These are phyloP conservation scores for Habroteleia sp. DNA, from an alignment of 2,888 invertebrate species.

Conservation along the genomic window DNA sequence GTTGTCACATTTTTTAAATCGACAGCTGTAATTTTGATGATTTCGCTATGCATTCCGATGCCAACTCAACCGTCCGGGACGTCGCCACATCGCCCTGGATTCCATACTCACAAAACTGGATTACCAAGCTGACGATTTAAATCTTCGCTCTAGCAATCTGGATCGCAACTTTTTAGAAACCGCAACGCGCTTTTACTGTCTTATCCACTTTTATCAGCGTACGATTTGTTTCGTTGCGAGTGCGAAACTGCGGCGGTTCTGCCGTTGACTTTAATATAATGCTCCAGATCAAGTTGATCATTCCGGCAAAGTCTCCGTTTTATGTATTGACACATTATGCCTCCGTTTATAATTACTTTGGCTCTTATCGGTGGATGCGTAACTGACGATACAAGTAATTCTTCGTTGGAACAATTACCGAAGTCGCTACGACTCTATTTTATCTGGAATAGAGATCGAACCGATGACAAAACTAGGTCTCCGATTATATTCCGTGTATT, in stretches of 20 bases:
- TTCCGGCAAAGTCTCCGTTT: too few species aligned
- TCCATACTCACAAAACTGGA: conserved; percentile 8
- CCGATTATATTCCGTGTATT: too few species aligned
- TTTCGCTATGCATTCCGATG: conserved; percentile 14
- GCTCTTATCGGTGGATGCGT: not conserved
- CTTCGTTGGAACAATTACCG: conserved; percentile 7
- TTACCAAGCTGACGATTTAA: conserved; percentile 6
- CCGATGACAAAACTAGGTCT: too few species aligned
- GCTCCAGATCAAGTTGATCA: not conserved
- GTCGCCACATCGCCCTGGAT: not conserved
- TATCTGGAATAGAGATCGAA: conserved; percentile 5
- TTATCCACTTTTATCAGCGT: conserved; percentile 4
- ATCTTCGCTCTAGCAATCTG: conserved; percentile 10
- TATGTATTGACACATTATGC: not conserved
- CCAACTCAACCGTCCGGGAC: not conserved
- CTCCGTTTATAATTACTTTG: not conserved
- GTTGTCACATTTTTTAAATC: conserved; percentile 10
- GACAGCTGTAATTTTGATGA: conserved; percentile 35
- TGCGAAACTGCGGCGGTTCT: not conserved
- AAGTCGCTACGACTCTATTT: not conserved
- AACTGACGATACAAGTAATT: conserved; percentile 3
- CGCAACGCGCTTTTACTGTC: not conserved
- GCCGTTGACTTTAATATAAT: not conserved
- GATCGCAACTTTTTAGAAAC: conserved; percentile 15
- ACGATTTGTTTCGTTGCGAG: not conserved